Percentiles rank a stretch among this genome's conserved stretches.
These are phyloP conservation scores for Epinephelus lanceolatus DNA, from an alignment of 2,113 vertebrate genomes.

Conservation along the genomic window DNA sequence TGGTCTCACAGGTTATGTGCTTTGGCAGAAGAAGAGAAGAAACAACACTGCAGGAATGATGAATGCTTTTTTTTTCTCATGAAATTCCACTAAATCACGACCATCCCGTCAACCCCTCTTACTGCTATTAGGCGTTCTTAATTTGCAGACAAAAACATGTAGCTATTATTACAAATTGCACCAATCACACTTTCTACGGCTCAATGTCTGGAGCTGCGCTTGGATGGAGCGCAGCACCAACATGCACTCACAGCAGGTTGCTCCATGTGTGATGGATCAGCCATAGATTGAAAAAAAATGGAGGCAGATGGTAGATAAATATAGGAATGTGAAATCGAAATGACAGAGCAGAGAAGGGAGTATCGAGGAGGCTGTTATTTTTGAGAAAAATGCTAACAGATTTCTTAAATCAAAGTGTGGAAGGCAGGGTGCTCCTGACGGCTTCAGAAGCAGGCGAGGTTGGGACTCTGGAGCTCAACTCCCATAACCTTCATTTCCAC, in stretches of 20 bases:
- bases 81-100: constrained; percentile 51
- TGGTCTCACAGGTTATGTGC: constrained; percentile 58
- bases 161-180: constrained; percentile 38
- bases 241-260: constrained; percentile 48
- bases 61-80: constrained; percentile 4
- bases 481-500: not conserved
- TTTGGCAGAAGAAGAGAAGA: constrained; percentile 63
- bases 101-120: constrained; percentile 21
- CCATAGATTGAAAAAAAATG: constrained; percentile 44
- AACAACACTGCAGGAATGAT: constrained; percentile 45
- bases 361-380: constrained; percentile 68
- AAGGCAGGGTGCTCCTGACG: constrained; percentile 29
- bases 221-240: not conserved
- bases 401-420: constrained; percentile 73
- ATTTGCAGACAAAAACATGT: constrained; percentile 47
- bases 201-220: not conserved
- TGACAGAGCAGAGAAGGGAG: constrained; percentile 72
- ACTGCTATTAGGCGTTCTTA: constrained; percentile 22
- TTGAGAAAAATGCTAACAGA: constrained; percentile 76
- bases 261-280: constrained; percentile 54
- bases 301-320: constrained; percentile 78
- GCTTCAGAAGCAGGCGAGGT: constrained; percentile 40
- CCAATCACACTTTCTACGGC: constrained; percentile 40
- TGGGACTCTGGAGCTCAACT: constrained; percentile 42
- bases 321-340: constrained; percentile 77